Evolutionary conservation across 2,797 vertebrate species (phyloP), one percentile per base, ranked within the genome.

Genomic region (Crenuchus spilurus): DNA sequence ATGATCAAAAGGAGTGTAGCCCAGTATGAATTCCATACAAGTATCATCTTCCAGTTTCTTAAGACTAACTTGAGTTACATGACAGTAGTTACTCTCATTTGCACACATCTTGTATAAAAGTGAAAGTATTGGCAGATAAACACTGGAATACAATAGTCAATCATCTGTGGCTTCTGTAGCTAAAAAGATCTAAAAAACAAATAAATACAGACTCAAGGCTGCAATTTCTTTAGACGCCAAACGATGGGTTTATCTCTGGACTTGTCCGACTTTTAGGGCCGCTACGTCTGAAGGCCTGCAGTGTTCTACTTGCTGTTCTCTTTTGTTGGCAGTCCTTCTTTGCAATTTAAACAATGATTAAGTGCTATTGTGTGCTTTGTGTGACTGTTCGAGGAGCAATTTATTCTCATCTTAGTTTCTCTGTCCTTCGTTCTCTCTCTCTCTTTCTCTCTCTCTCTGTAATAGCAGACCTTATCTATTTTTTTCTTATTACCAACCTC

Each of bases 271-370:
- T 54, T 16, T 57, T 74, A 49, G 20, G n/a, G 39, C 65, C 49
- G 55, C 42, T 11, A 1, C 37, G 10, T 68, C 75, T 58, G 37
- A 65, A 72, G 57, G 58, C 41, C 67, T 18, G 33, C 57, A 18
- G 46, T 20, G 70, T 64, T 63, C 16, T 48, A 62, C 54, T 63
- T 49, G 54, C 44, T 62, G 46, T 55, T 58, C 60, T 76, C 16
- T 26, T 22, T 54, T 54, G 51, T 54, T 57, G 46, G 46, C 58
- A 64, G 18, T 48, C 58, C 46, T 58, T 42, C 61, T 37, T 60
- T 30, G 35, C 54, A 51, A 62, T 76, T 69, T 77, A 55, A 79
- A 72, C 69, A 72, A 52, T 39, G 74, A 81, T 79, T 75, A 72
- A 70, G 46, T 77, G 49, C 63, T 49, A 70, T 63, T 68, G 61